phyloP scores from a whole-genome alignment of 1,140 invertebrate species.

The Trachymyrmex cornetzi region DNA sequence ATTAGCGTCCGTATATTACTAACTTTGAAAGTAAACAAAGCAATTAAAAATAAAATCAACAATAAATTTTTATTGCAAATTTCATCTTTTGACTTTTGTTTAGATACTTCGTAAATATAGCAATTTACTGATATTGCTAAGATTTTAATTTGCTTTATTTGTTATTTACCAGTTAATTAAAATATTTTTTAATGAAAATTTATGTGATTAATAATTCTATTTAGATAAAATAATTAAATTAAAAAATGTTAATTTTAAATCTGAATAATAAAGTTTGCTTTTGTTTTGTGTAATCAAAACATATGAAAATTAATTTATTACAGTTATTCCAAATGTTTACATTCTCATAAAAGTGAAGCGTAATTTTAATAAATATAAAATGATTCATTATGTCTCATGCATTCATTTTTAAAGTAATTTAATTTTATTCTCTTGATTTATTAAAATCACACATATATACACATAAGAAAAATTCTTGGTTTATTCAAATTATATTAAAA shows the following conservation, averaged over 20 bases:
- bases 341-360: neutral
- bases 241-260: neutral
- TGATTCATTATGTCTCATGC: neutral
- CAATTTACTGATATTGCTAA: neutral
- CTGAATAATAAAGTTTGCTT: neutral
- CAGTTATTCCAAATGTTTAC: neutral
- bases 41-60: neutral
- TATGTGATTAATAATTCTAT: neutral
- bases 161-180: neutral
- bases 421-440: neutral
- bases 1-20: neutral
- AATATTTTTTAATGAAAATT: neutral
- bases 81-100: neutral
- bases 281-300: neutral
- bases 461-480: neutral
- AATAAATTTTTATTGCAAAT: neutral
- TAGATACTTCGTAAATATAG: neutral
- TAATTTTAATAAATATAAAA: neutral
- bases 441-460: neutral
- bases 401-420: neutral
- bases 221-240: neutral
- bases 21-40: neutral
- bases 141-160: neutral
- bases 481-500: neutral
- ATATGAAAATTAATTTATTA: constrained; percentile 1